phyloP scores from a whole-genome alignment of 2,888 invertebrate species.

The Caenorhabditis imperialis region DNA sequence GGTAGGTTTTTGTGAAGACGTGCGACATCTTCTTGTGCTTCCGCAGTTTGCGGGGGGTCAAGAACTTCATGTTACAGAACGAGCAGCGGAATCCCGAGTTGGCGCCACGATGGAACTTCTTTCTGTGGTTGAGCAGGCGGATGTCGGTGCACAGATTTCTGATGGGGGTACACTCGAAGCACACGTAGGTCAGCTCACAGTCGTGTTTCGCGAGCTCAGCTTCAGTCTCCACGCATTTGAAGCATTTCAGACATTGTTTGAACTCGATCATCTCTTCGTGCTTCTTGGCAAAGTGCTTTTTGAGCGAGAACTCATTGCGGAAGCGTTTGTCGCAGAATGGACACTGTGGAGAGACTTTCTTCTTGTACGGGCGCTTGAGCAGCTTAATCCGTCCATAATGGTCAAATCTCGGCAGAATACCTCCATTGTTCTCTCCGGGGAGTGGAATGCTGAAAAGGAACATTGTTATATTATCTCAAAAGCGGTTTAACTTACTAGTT shows the following conservation, averaged over 20 bases:
- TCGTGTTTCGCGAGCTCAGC: slow-evolving; percentile 70
- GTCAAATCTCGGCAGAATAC: slow-evolving; percentile 73
- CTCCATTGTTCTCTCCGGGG: slow-evolving; percentile 75
- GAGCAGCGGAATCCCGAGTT: slow-evolving; percentile 70
- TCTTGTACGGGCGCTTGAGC: slow-evolving; percentile 72
- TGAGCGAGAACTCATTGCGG: slow-evolving; percentile 76
- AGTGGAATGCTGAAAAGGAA: slow-evolving; percentile 71
- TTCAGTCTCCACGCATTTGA: slow-evolving; percentile 68
- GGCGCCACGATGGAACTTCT: slow-evolving; percentile 68
- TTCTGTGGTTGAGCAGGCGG: slow-evolving; percentile 60
- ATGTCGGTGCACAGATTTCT: slow-evolving; percentile 74
- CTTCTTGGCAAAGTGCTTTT: slow-evolving; percentile 71
- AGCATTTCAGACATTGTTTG: slow-evolving; percentile 76
- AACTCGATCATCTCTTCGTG: slow-evolving; percentile 75
- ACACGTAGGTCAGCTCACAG: slow-evolving; percentile 76
- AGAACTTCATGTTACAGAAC: slow-evolving; percentile 72
- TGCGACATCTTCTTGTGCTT: slow-evolving; percentile 77
- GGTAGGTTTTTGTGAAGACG: slow-evolving; percentile 74
- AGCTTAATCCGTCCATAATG: slow-evolving; percentile 67
- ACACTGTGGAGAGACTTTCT: slow-evolving; percentile 77
- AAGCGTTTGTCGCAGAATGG: slow-evolving; percentile 78
- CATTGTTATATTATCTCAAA: neutral
- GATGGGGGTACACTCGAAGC: slow-evolving; percentile 76
- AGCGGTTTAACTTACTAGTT: slow-evolving; percentile 8
- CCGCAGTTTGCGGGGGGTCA: slow-evolving; percentile 75